phyloP scores from a whole-genome alignment of 2,888 invertebrate genomes.

The Ganaspis brasiliensis region DNA sequence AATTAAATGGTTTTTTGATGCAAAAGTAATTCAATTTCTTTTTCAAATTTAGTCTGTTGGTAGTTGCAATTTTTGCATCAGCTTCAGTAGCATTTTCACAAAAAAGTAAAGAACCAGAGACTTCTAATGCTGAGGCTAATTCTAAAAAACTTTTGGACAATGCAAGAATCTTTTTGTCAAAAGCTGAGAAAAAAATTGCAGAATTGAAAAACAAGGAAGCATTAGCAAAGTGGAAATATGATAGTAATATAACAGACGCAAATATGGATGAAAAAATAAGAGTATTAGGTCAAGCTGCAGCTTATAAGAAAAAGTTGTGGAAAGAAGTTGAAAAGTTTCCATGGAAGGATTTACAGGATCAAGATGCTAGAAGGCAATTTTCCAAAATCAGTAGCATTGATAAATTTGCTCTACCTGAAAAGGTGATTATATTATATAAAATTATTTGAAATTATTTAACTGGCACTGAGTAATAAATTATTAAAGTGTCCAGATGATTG shows the following conservation, averaged over 20 bases:
- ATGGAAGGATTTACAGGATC: no score
- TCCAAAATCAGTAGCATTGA: no score
- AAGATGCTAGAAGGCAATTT: no score
- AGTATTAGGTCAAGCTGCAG: conserved; percentile 86
- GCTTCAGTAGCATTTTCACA: conserved; percentile 15
- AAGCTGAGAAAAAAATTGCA: conserved; percentile 84
- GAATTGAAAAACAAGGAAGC: conserved; percentile 83
- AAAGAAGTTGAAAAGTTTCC: no score
- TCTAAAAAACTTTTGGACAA: conserved; percentile 76
- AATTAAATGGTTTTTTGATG: no score
- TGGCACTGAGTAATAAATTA: no score
- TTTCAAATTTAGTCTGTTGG: conserved; percentile 5
- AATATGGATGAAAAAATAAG: conserved; percentile 89
- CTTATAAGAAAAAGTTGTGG: conserved; percentile 85
- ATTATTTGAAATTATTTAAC: not conserved
- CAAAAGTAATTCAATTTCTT: no score
- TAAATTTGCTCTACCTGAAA: conserved; percentile 86
- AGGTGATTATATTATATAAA: conserved; percentile 75
- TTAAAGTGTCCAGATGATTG: no score
- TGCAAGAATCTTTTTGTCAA: conserved; percentile 84
- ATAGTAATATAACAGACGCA: no score
- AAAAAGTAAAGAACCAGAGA: no score
- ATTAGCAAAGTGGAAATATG: conserved; percentile 88
- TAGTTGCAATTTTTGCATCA: no score
- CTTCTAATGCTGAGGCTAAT: not conserved